Base-by-base conservation (phyloP, 2,888 invertebrate species). In the Hermodice carunculata region DNA sequence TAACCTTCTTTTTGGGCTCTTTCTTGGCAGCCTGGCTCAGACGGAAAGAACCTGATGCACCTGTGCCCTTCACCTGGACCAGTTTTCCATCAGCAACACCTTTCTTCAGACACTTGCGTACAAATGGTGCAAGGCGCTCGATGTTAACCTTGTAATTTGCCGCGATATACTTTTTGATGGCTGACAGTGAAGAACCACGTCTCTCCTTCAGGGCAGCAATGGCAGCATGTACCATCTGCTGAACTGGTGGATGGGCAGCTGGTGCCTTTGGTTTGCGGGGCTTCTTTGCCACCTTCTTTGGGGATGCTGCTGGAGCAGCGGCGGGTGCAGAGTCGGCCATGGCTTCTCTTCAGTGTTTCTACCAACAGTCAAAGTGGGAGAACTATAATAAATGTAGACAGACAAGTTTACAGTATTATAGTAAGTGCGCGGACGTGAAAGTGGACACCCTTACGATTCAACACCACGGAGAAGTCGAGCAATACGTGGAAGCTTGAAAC, bases 91-190 rank as follows among this genome's bases (percentile, higher is more conserved):
- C 86, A 1, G 83, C 85, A 22, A 91, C 89, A 19, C 89, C 89
- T 17, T 84, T 78, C 78, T 89, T 90, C 66, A 91, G 73, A 71
- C 88, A 90, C 66, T 89, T 89, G 69, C 88, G 89, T 73, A 91
- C 91, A 81, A 88, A 90, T 1, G 88, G 87, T 1, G 89, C 87
- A 48, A 89, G 78, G 74, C 89, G 90, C 63, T 89, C 89, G 0
- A 87, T 86, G 76, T 91, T 90, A 4, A 90, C 86, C 64, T 89
- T 89, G 87, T 91, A 90, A 60, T 88, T 89, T 26, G 87, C 85
- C 8, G 87, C 83, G 52, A 92, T 88, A 80, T 89, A 91, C 77
- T 91, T 91, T 79, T 90, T 91, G 79, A 91, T 91, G 1, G 89
- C 89, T 48, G 80, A 80, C 3, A 85, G 73, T 0, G 90, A 90